These are phyloP conservation scores for silkworm (Bombyx mori) DNA, from an alignment of 1,140 invertebrate genomes.

Conservation along the genomic window DNA sequence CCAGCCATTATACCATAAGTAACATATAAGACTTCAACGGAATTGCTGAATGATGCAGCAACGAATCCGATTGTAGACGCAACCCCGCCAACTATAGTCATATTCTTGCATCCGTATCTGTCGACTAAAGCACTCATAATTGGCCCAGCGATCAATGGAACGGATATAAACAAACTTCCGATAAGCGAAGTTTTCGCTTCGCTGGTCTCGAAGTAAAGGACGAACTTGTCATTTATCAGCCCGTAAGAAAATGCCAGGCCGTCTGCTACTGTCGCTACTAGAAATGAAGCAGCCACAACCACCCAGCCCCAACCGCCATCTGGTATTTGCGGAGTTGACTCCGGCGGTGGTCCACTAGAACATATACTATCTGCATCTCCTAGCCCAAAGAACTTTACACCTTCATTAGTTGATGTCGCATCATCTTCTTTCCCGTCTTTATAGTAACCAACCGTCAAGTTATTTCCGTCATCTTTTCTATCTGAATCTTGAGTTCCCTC, in stretches of 20 bases:
- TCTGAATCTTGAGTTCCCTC: slow-evolving; percentile 54
- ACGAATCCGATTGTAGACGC: slow-evolving; percentile 85
- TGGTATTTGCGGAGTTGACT: slow-evolving; percentile 73
- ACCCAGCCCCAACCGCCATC: slow-evolving; percentile 91
- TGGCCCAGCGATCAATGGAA: slow-evolving; percentile 89
- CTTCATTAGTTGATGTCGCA: slow-evolving; percentile 54
- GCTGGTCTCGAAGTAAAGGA: slow-evolving; percentile 83
- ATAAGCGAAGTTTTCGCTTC: slow-evolving; percentile 90
- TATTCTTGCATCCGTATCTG: slow-evolving; percentile 87
- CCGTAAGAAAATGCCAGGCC: slow-evolving; percentile 95
- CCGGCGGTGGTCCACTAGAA: slow-evolving; percentile 51
- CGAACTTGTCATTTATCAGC: slow-evolving; percentile 87
- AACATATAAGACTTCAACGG: slow-evolving; percentile 82
- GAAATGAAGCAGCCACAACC: slow-evolving; percentile 86
- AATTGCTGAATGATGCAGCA: slow-evolving; percentile 80
- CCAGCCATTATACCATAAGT: slow-evolving; percentile 91
- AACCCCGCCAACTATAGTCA: slow-evolving; percentile 85
- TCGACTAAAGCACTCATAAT: slow-evolving; percentile 90
- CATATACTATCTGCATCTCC: slow-evolving; percentile 69
- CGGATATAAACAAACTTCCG: slow-evolving; percentile 89
- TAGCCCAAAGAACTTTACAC: slow-evolving; percentile 67
- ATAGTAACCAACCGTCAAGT: slow-evolving; percentile 42
- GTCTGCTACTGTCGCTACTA: slow-evolving; percentile 92
- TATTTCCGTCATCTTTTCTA: slow-evolving; percentile 45
- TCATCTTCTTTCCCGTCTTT: slow-evolving; percentile 51